Evolutionary conservation across 2,888 invertebrate genomes (phyloP).

Genomic region (Heliconius charithonia): DNA sequence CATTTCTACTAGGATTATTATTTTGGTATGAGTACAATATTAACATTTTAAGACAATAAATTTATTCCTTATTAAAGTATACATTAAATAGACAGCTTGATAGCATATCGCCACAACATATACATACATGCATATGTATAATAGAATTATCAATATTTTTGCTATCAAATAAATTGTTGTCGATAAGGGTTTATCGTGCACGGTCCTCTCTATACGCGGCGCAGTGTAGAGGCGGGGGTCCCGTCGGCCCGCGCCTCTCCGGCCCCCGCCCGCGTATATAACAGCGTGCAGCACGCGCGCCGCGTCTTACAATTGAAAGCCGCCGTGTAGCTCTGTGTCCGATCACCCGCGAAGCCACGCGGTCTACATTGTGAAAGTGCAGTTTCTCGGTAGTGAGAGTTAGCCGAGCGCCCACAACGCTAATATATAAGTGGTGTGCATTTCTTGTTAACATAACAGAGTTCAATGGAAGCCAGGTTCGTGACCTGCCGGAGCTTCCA

Average conservation of each 20-base stretch:
- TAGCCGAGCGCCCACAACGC: constrained; percentile 58
- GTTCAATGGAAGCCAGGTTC: constrained; percentile 85
- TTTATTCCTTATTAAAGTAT: background rate
- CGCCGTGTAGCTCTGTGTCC: constrained; percentile 66
- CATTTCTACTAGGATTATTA: too few relatives aligned
- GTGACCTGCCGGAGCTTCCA: constrained; percentile 82
- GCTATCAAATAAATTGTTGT: constrained; percentile 15
- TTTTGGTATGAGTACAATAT: too few relatives aligned
- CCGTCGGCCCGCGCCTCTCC: constrained; percentile 48
- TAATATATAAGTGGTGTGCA: constrained; percentile 64
- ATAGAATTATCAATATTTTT: constrained; percentile 18
- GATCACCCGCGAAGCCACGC: constrained; percentile 66
- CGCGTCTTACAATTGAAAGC: constrained; percentile 74
- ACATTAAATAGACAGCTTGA: constrained; percentile 7
- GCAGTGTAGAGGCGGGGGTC: constrained; percentile 58
- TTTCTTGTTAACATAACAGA: constrained; percentile 70
- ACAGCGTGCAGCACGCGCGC: constrained; percentile 71
- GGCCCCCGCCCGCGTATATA: constrained; percentile 64
- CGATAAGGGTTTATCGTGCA: constrained; percentile 20
- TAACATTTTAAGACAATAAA: too few relatives aligned
- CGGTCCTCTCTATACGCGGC: constrained; percentile 69
- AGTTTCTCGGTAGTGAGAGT: constrained; percentile 78
- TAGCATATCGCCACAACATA: constrained; percentile 6
- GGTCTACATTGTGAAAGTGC: constrained; percentile 81
- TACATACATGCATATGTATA: background rate